Evolutionary conservation across 2,113 vertebrate species (phyloP), one percentile per base, ranked within the genome.

Genomic region (Zosterops hypoxanthus): DNA sequence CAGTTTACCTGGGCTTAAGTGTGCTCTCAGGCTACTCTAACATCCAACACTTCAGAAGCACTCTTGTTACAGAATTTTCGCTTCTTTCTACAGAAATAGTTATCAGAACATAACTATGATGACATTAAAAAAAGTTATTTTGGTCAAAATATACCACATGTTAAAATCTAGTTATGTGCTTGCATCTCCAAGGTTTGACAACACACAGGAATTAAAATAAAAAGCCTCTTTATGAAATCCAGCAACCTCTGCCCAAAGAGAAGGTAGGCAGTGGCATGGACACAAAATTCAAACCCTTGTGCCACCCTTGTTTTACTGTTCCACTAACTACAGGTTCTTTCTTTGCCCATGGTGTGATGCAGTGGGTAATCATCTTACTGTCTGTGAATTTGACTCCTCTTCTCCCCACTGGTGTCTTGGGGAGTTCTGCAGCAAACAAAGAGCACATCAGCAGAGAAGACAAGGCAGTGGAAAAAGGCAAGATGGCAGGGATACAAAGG

Each of bases 381-480:
- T 98, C 82, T 98, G 98, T 88, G 98, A 98, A 95, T 98, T 98
- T 88, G 98, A 98, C 76, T 99, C 98, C 86, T 98, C 98, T 95
- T 99, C 98, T 97, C 98, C 98, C 98, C 98, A 98, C 88, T 98
- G 98, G 95, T 98, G 98, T 97, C 98, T 98, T 97, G 98, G 98
- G 92, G 98, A 98, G 95, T 97, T 98, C 98, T 99, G 94, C 25
- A 96, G 88, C 59, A 96, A 93, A 91, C 87, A 97, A 98, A 94
- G 95, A 97, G 63, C 56, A 88, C 42, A 60, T 94, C 71, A 97
- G 76, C 78, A 95, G 42, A 86, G 49, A 87, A 83, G 55, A 94
- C 33, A 91, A 91, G 42, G 57, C 0, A 71, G 69, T 15, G 39
- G 42, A 41, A 47, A 72, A 33, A 47, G 33, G 16, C 61, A 82